Evolutionary conservation across 2,113 vertebrate genomes (phyloP).

Genomic region (Notechis scutatus): DNA sequence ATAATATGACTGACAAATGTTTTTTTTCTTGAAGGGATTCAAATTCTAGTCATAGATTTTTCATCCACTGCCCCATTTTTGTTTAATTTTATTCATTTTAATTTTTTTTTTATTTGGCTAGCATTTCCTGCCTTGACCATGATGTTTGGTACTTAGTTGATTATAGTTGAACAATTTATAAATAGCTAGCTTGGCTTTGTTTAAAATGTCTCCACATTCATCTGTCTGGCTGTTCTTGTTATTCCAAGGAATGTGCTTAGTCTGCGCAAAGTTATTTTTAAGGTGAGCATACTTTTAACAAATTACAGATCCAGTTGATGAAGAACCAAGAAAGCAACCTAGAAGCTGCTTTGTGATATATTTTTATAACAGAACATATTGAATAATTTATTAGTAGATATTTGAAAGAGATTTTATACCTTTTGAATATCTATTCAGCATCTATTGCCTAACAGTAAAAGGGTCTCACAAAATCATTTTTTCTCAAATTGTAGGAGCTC

Average conservation of each 20-base stretch:
- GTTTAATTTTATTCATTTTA: neutral
- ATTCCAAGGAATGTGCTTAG: neutral
- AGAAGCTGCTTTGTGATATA: neutral
- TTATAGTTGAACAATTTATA: neutral
- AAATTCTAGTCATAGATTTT: neutral
- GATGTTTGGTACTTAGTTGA: neutral
- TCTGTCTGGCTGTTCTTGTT: neutral
- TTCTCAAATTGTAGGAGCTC: neutral
- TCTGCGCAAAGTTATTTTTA: neutral
- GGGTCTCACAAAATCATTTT: neutral
- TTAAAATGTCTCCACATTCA: neutral
- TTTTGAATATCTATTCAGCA: neutral
- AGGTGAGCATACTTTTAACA: neutral
- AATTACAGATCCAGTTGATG: neutral
- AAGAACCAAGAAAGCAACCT: neutral
- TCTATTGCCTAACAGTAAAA: neutral
- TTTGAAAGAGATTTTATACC: neutral
- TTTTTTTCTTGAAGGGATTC: neutral
- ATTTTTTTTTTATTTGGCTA: fast-evolving
- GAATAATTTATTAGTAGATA: neutral
- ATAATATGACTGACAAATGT: neutral
- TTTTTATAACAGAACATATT: neutral
- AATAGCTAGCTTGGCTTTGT: neutral
- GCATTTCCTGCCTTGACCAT: neutral
- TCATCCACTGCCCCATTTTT: neutral